phyloP scores from a whole-genome alignment of 2,888 invertebrate species.

The Rhingia campestris region DNA sequence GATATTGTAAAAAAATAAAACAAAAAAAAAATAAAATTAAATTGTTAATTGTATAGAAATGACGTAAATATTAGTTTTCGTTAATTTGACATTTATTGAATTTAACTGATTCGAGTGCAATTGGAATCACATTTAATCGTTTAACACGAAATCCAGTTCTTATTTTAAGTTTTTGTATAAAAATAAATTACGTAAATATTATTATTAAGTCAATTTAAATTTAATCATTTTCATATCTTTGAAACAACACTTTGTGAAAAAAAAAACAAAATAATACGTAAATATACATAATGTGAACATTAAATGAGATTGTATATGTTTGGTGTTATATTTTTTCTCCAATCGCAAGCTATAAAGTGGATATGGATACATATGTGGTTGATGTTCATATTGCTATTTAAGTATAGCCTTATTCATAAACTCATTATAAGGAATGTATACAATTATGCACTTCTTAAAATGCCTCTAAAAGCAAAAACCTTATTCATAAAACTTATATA shows the following conservation, averaged over 20 bases:
- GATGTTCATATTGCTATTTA: no score
- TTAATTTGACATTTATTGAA: conserved; percentile 47
- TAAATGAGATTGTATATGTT: neutral
- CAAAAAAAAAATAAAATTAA: conserved; percentile 8
- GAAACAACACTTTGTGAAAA: conserved; percentile 70
- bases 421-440: no score
- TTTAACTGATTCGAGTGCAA: conserved; percentile 66
- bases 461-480: no score
- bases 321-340: no score
- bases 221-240: conserved; percentile 73
- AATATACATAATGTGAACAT: conserved; percentile 73
- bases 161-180: conserved; percentile 34
- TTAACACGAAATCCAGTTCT: conserved; percentile 32
- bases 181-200: conserved; percentile 22
- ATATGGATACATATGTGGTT: no score
- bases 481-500: no score
- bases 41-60: conserved; percentile 58
- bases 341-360: no score
- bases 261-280: conserved; percentile 65
- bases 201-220: conserved; percentile 61
- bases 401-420: no score
- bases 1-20: conserved; percentile 39
- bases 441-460: no score
- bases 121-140: conserved; percentile 48
- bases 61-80: conserved; percentile 6